Percentiles rank a stretch among this genome's conserved stretches.
These are phyloP conservation scores for Parapsyche elsis DNA, from an alignment of 1,140 invertebrate genomes.

Conservation along the genomic window DNA sequence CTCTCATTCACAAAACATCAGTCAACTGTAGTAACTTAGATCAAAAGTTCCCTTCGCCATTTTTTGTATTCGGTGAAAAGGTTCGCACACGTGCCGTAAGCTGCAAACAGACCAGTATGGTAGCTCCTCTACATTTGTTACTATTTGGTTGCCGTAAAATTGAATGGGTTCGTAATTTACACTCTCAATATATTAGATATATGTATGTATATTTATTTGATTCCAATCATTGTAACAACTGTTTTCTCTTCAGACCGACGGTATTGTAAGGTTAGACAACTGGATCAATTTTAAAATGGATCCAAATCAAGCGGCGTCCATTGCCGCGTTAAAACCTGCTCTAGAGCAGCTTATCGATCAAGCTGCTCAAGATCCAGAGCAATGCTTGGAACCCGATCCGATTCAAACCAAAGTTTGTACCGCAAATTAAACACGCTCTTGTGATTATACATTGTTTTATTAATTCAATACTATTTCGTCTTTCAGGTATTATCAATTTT, in stretches of 20 bases:
- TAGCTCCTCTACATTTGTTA: constrained; percentile 92
- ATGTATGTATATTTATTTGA: not conserved
- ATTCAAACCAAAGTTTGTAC: constrained; percentile 65
- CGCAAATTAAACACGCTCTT: constrained; percentile 56
- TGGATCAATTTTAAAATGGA: constrained; percentile 94
- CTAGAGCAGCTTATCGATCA: constrained; percentile 86
- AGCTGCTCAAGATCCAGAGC: constrained; percentile 82
- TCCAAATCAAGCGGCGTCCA: constrained; percentile 78
- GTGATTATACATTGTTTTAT: constrained; percentile 43
- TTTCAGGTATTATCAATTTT: constrained; percentile 73
- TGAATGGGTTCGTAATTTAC: constrained; percentile 68
- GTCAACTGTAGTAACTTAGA: constrained; percentile 92
- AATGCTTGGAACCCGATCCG: constrained; percentile 68
- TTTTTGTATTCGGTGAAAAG: constrained; percentile 99
- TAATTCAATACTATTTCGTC: constrained; percentile 46
- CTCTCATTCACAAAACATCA: constrained; percentile 96
- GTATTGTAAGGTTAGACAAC: constrained; percentile 83
- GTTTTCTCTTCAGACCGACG: constrained; percentile 67
- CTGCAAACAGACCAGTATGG: constrained; percentile 98
- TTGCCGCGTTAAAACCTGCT: constrained; percentile 87
- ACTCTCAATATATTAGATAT: not conserved
- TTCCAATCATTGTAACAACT: not conserved
- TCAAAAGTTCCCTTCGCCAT: constrained; percentile 90
- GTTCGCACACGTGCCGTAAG: constrained; percentile 95
- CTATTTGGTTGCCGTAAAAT: constrained; percentile 92